Percentiles rank a stretch among this genome's conserved stretches.
Evolutionary conservation across 1,140 invertebrate genomes (phyloP).

Genomic region (Homalodisca vitripennis): DNA sequence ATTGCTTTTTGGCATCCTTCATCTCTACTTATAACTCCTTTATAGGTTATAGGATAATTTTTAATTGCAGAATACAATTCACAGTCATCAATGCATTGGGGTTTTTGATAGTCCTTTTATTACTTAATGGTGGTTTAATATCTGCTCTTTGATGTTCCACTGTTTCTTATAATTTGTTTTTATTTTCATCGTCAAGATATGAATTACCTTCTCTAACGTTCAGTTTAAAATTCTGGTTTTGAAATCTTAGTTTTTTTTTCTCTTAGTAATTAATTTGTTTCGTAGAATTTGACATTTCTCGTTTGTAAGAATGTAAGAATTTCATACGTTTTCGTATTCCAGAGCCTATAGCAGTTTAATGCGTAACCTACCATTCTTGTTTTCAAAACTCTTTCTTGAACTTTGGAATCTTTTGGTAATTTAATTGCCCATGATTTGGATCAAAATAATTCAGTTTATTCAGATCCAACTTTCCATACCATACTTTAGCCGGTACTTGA

Average conservation of each 20-base stretch:
- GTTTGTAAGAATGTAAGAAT: background rate
- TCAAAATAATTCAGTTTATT: slow-evolving; percentile 30
- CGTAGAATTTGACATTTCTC: slow-evolving; percentile 29
- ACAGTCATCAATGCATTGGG: background rate
- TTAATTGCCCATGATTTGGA: slow-evolving; percentile 22
- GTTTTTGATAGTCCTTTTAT: background rate
- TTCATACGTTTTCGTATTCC: slow-evolving; percentile 21
- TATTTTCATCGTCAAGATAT: slow-evolving; percentile 2
- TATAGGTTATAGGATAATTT: slow-evolving; percentile 36
- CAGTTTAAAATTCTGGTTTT: background rate
- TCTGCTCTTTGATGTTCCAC: background rate
- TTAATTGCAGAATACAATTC: slow-evolving; percentile 32
- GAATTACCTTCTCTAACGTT: background rate
- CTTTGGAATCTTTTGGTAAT: slow-evolving; percentile 28
- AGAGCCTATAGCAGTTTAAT: slow-evolving; percentile 7
- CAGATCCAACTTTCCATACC: slow-evolving; percentile 28
- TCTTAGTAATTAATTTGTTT: slow-evolving; percentile 3
- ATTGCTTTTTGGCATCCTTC: slow-evolving; percentile 48
- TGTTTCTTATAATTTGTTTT: slow-evolving; percentile 5
- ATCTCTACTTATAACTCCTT: slow-evolving; percentile 44
- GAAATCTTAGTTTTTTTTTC: too few relatives aligned
- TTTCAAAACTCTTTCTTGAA: slow-evolving; percentile 19
- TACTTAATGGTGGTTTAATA: too few relatives aligned
- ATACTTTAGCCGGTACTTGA: slow-evolving; percentile 18
- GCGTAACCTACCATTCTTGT: slow-evolving; percentile 25